Conservation (phyloP, 2,888 invertebrate genomes). For the Eudemis profundana region DNA sequence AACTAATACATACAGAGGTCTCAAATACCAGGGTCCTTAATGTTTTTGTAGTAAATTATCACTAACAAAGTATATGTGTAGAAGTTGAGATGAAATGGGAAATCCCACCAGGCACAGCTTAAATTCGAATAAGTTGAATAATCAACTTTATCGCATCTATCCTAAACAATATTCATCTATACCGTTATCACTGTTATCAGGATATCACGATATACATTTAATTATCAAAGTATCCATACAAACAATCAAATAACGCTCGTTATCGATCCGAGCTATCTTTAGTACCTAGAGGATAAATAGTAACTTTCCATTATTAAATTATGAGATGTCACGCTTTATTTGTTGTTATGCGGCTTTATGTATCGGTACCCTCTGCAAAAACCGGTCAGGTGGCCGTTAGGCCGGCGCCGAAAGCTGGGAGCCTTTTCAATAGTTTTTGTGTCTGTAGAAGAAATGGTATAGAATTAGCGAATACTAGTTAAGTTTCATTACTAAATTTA, state of each 20-base stretch:
- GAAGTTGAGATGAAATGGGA: background rate
- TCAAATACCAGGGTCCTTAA: too few relatives aligned
- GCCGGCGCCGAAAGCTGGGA: slow-evolving; percentile 27
- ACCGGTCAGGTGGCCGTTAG: slow-evolving; percentile 38
- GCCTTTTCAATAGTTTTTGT: slow-evolving; percentile 4
- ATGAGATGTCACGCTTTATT: slow-evolving; percentile 27
- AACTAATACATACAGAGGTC: too few relatives aligned
- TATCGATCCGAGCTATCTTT: background rate
- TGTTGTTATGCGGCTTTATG: slow-evolving; percentile 34
- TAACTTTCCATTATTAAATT: slow-evolving; percentile 41
- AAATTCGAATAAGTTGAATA: too few relatives aligned
- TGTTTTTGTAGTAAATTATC: too few relatives aligned
- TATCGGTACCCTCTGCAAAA: slow-evolving; percentile 37
- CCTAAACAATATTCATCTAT: background rate
- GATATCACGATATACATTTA: slow-evolving; percentile 4
- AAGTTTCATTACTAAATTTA: too few relatives aligned
- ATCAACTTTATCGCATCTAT: too few relatives aligned
- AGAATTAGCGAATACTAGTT: background rate
- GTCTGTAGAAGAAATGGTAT: slow-evolving; percentile 10
- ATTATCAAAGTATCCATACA: slow-evolving; percentile 17
- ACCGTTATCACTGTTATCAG: background rate
- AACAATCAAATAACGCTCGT: slow-evolving; percentile 10
- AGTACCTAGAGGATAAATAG: background rate
- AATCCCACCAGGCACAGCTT: background rate
- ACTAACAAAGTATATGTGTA: too few relatives aligned